These are phyloP conservation scores for Notarius lentiginosus DNA, from an alignment of 2,113 vertebrate species.

Conservation along the genomic window DNA sequence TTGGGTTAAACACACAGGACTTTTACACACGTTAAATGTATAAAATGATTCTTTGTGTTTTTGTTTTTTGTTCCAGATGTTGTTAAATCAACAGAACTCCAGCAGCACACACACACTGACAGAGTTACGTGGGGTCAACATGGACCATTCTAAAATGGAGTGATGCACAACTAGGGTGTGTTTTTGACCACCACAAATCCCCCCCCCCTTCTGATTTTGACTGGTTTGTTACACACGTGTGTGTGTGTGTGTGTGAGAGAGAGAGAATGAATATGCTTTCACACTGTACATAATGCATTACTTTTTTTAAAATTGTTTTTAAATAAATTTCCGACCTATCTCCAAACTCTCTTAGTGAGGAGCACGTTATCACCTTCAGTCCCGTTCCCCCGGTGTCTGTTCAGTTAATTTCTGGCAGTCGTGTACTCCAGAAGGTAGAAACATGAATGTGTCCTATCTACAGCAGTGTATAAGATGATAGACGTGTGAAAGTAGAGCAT, in stretches of 20 bases:
- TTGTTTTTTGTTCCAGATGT: conserved; percentile 77
- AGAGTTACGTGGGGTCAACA: conserved; percentile 91
- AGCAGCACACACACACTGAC: conserved; percentile 80
- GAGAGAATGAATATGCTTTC: too few species aligned
- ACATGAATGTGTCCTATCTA: not conserved
- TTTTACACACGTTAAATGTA: too few species aligned
- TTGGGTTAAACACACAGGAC: too few species aligned
- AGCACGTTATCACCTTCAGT: not conserved
- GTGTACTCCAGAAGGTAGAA: not conserved
- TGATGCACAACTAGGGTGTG: conserved; percentile 63
- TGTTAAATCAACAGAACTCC: conserved; percentile 86
- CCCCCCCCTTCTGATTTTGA: not conserved
- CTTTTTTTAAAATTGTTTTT: not conserved
- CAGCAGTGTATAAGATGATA: not conserved
- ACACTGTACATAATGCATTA: not conserved
- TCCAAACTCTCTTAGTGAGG: not conserved
- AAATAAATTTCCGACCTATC: not conserved
- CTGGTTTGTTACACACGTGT: not conserved
- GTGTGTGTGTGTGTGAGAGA: too few species aligned
- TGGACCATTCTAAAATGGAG: conserved; percentile 88
- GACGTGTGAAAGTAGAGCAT: not conserved
- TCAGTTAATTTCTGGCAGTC: not conserved
- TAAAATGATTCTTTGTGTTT: not conserved
- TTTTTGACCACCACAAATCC: not conserved
- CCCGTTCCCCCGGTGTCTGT: not conserved